Conservation (phyloP, 2,888 invertebrate genomes). For the Ernsta delagoae region DNA sequence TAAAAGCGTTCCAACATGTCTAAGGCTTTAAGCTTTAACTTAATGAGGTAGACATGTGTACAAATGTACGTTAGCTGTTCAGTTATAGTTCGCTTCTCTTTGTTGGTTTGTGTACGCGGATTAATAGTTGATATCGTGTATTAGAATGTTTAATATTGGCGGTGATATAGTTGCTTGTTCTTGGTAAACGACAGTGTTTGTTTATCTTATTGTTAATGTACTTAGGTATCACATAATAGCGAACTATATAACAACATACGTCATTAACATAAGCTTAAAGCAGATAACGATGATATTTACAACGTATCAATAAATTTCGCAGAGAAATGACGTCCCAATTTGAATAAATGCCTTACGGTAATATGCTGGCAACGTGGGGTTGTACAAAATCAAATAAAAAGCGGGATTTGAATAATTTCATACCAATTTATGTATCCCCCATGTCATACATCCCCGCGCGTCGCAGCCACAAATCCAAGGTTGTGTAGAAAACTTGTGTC, state of each 20-base stretch:
- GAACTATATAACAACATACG: neutral
- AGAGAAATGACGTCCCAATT: slow-evolving; percentile 5
- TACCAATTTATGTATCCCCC: slow-evolving; percentile 26
- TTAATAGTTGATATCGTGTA: slow-evolving; percentile 37
- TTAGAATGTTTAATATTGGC: slow-evolving; percentile 26
- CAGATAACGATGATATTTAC: too few species aligned
- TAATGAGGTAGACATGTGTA: slow-evolving; percentile 58
- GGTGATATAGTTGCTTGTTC: slow-evolving; percentile 14
- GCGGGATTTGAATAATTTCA: slow-evolving; percentile 31
- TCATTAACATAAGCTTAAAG: too few species aligned
- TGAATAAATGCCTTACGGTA: slow-evolving; percentile 14
- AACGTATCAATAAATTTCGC: neutral
- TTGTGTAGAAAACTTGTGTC: neutral
- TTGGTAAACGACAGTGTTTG: slow-evolving; percentile 5
- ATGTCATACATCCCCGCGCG: slow-evolving; percentile 7
- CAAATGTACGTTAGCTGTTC: slow-evolving; percentile 27
- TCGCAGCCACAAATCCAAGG: neutral
- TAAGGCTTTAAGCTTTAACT: slow-evolving; percentile 65
- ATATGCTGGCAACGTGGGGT: slow-evolving; percentile 21
- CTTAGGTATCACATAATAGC: neutral
- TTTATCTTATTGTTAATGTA: slow-evolving; percentile 8
- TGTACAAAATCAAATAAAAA: slow-evolving; percentile 28
- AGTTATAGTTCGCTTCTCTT: slow-evolving; percentile 34
- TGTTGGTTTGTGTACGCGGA: slow-evolving; percentile 35
- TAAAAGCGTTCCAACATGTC: slow-evolving; percentile 59